Evolutionary conservation across 1,140 invertebrate genomes (phyloP).

Genomic region (Papilio polytes): DNA sequence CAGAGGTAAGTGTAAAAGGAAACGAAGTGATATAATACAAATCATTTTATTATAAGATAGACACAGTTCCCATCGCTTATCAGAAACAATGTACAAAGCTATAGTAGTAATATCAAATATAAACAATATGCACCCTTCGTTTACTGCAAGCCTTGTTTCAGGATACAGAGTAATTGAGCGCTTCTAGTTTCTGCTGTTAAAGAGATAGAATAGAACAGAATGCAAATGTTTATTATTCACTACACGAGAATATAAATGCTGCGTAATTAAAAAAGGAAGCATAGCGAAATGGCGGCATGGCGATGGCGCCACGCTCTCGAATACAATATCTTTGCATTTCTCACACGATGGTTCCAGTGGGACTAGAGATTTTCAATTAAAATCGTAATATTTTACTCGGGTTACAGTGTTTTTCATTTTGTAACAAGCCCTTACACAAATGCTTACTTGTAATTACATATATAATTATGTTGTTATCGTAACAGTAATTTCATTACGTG

Average conservation of each 20-base stretch:
- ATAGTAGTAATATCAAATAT: conserved; percentile 85
- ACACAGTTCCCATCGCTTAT: conserved; percentile 85
- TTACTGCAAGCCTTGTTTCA: conserved; percentile 84
- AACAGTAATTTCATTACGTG: conserved; percentile 84
- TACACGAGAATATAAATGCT: conserved; percentile 79
- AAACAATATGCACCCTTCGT: conserved; percentile 84
- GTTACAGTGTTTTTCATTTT: conserved; percentile 81
- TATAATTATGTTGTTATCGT: conserved; percentile 80
- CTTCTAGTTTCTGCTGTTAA: conserved; percentile 81
- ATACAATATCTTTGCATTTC: conserved; percentile 55
- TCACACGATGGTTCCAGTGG: conserved; percentile 82
- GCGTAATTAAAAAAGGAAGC: conserved; percentile 76
- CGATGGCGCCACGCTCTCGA: conserved; percentile 47
- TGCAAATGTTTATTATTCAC: conserved; percentile 81
- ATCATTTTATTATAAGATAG: conserved; percentile 85
- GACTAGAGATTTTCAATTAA: conserved; percentile 83
- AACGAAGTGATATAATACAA: conserved; percentile 81
- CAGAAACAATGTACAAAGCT: conserved; percentile 85
- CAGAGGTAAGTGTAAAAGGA: conserved; percentile 52
- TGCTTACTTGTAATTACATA: conserved; percentile 82
- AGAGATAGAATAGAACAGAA: conserved; percentile 78
- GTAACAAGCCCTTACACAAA: conserved; percentile 83
- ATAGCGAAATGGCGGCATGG: conserved; percentile 70
- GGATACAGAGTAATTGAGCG: conserved; percentile 83
- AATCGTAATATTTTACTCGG: conserved; percentile 76